These are phyloP conservation scores for Notothenia coriiceps DNA, from an alignment of 2,113 vertebrate genomes.

Conservation along the genomic window DNA sequence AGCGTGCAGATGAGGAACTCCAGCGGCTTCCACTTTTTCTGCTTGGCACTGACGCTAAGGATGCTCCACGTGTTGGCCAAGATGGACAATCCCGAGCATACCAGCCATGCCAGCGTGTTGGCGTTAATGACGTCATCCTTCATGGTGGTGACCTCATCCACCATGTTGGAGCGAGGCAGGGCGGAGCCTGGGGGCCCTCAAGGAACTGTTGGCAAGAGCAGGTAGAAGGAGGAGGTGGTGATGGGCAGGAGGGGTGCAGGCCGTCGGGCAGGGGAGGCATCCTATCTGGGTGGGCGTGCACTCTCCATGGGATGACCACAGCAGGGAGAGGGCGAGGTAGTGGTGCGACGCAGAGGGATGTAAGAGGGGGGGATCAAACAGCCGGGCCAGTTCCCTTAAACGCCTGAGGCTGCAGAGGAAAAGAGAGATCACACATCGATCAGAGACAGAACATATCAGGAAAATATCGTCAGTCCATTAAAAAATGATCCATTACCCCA, in stretches of 20 bases:
- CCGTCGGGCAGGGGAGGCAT: conserved; percentile 70
- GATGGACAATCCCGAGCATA: conserved; percentile 91
- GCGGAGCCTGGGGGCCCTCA: conserved; percentile 65
- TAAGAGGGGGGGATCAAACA: conserved; percentile 31
- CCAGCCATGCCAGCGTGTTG: conserved; percentile 93
- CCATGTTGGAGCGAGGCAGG: conserved; percentile 76
- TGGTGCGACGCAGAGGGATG: conserved; percentile 40
- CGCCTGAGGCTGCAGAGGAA: conserved; percentile 27
- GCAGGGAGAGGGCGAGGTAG: conserved; percentile 37
- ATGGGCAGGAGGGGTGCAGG: conserved; percentile 72
- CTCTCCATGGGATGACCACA: conserved; percentile 68
- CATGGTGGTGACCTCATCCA: conserved; percentile 86
- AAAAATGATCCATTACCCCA: conserved; percentile 39
- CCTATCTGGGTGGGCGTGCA: conserved; percentile 71
- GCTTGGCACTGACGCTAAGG: conserved; percentile 93
- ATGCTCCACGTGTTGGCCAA: conserved; percentile 95
- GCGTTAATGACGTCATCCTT: conserved; percentile 90
- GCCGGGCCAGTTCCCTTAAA: conserved; percentile 38
- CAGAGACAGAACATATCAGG: conserved; percentile 32
- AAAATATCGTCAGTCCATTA: conserved; percentile 24
- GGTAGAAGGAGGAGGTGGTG: conserved; percentile 74
- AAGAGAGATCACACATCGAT: conserved; percentile 23
- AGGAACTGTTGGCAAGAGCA: conserved; percentile 70
- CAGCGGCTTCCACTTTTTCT: conserved; percentile 95
- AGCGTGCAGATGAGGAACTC: conserved; percentile 93